phyloP scores from a whole-genome alignment of 2,113 vertebrate genomes.

The Stictonetta naevosa region DNA sequence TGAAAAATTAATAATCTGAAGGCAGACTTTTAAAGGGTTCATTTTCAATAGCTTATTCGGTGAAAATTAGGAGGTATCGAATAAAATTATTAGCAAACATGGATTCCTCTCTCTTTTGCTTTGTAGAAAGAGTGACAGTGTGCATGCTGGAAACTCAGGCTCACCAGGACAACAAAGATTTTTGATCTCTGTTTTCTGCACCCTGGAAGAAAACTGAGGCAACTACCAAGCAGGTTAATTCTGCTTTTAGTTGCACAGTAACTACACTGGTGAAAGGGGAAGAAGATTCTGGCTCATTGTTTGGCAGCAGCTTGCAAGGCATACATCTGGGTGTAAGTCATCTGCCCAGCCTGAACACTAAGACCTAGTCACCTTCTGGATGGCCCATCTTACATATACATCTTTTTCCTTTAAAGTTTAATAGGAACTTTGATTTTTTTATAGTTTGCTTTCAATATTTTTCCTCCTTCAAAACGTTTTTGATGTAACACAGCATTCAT shows the following conservation, averaged over 20 bases:
- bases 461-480: neutral
- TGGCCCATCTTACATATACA: neutral
- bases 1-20: neutral
- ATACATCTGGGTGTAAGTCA: neutral
- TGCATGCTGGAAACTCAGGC: neutral
- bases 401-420: neutral
- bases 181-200: neutral
- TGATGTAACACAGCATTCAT: neutral
- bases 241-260: neutral
- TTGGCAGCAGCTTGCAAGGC: neutral
- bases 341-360: neutral
- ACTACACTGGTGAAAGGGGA: neutral
- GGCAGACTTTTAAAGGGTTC: neutral
- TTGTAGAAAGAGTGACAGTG: neutral
- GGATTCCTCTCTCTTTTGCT: neutral
- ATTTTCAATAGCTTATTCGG: neutral
- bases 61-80: neutral
- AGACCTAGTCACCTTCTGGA: neutral
- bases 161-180: neutral
- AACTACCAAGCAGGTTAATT: neutral
- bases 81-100: neutral
- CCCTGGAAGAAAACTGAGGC: neutral
- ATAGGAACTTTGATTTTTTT: neutral
- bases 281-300: neutral
- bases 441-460: neutral